Evolutionary conservation across 1,140 invertebrate species (phyloP).

Genomic region (Drosophila aff.): DNA sequence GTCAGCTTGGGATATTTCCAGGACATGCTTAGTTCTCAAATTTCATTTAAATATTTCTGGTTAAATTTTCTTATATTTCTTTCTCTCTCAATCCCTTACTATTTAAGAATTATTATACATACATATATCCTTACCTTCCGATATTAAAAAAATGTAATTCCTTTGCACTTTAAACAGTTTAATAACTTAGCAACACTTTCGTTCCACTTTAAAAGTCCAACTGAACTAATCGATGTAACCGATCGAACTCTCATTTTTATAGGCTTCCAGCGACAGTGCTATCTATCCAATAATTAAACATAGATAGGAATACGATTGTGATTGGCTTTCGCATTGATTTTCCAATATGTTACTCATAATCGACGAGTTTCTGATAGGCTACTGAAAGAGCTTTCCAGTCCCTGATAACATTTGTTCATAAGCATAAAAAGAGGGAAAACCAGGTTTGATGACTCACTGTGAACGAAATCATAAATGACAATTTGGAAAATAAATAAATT

Average conservation of each 20-base stretch:
- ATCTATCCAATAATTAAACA: slow-evolving; percentile 1
- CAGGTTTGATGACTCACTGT: slow-evolving; percentile 17
- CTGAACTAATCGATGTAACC: slow-evolving; percentile 10
- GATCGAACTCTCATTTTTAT: slow-evolving; percentile 5
- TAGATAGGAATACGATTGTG: slow-evolving; percentile 15
- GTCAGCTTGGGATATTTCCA: no score
- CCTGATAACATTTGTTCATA: background rate
- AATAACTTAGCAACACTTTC: background rate
- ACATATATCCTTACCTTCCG: background rate
- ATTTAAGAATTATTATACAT: background rate
- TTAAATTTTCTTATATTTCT: background rate
- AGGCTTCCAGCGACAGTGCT: background rate
- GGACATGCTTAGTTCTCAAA: background rate
- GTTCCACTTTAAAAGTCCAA: background rate
- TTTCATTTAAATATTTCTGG: background rate
- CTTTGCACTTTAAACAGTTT: background rate
- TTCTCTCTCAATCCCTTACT: background rate
- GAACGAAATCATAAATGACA: background rate
- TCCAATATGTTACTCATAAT: slow-evolving; percentile 17
- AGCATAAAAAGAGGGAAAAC: background rate
- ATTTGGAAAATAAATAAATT: background rate
- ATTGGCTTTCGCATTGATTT: slow-evolving; percentile 21
- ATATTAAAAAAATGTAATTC: background rate
- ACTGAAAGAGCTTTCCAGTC: slow-evolving; percentile 1
- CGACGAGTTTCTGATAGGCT: slow-evolving; percentile 32